Conservation (phyloP, 1,140 invertebrate genomes). For the Drosophila obscura region DNA sequence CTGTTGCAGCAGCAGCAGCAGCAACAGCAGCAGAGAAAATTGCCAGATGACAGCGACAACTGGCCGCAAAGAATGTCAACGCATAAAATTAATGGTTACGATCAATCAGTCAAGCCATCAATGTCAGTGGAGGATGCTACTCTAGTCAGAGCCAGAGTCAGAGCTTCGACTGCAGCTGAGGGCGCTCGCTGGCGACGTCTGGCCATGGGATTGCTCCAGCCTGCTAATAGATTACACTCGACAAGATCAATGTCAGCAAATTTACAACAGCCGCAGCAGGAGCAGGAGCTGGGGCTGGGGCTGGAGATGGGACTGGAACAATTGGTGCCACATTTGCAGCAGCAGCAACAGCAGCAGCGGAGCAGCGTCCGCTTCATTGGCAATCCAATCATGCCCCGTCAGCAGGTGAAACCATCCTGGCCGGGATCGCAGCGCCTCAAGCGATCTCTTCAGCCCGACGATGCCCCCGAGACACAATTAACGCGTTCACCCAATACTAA, state of each 20-base stretch:
- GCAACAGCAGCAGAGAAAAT: slow-evolving; percentile 17
- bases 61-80: slow-evolving; percentile 76
- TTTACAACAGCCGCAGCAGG: slow-evolving; percentile 42
- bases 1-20: slow-evolving; percentile 27
- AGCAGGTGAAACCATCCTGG: slow-evolving; percentile 67
- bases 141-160: background rate
- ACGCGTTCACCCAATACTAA: slow-evolving; percentile 51
- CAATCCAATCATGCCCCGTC: slow-evolving; percentile 59
- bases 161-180: slow-evolving; percentile 7
- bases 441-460: slow-evolving; percentile 25
- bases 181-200: slow-evolving; percentile 29
- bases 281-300: slow-evolving; percentile 23
- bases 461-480: slow-evolving; percentile 70
- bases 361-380: slow-evolving; percentile 50
- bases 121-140: slow-evolving; percentile 61
- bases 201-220: slow-evolving; percentile 1
- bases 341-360: slow-evolving; percentile 28
- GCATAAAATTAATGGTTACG: slow-evolving; percentile 79
- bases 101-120: slow-evolving; percentile 82
- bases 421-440: slow-evolving; percentile 32
- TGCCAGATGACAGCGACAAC: slow-evolving; percentile 40
- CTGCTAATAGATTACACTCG: slow-evolving; percentile 76
- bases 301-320: no score
- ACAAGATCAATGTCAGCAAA: slow-evolving; percentile 79
- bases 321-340: slow-evolving; percentile 25